These are phyloP conservation scores for Dasyornis broadbenti DNA, from an alignment of 2,113 vertebrate species.

Conservation along the genomic window DNA sequence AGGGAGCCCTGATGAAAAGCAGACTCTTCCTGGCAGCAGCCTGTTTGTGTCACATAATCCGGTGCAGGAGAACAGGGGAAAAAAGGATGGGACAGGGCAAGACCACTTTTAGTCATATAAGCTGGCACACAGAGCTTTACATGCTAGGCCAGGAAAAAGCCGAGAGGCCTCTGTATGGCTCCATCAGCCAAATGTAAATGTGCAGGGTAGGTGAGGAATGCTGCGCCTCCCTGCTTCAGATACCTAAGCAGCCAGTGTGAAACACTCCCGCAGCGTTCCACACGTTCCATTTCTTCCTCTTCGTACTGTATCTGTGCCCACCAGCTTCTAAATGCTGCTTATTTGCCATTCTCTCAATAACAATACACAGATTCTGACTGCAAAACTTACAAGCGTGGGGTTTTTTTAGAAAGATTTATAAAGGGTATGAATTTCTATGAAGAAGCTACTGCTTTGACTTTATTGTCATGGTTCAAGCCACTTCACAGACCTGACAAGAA, in stretches of 20 bases:
- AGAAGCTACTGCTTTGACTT: not conserved
- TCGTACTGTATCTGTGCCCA: not conserved
- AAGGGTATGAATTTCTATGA: not conserved
- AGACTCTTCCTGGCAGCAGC: not conserved
- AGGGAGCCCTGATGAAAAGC: not conserved
- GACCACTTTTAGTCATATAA: not conserved
- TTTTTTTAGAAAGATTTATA: not conserved
- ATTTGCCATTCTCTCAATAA: not conserved
- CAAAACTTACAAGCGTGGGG: not conserved
- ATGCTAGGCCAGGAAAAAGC: not conserved
- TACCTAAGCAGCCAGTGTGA: not conserved
- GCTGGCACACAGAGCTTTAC: not conserved
- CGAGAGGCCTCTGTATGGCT: not conserved
- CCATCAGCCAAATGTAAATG: not conserved
- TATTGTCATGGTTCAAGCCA: not conserved
- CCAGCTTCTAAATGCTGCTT: not conserved
- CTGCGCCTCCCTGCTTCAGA: not conserved
- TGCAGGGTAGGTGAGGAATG: constrained; percentile 48
- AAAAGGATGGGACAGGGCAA: not conserved
- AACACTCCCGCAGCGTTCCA: not conserved
- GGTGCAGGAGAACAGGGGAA: not conserved
- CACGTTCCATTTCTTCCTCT: not conserved
- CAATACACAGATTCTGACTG: not conserved
- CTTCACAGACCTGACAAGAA: not conserved
- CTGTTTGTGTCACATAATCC: rapidly evolving